Evolutionary conservation across 1,140 invertebrate genomes (phyloP).

Genomic region (Trachymyrmex septentrionalis): DNA sequence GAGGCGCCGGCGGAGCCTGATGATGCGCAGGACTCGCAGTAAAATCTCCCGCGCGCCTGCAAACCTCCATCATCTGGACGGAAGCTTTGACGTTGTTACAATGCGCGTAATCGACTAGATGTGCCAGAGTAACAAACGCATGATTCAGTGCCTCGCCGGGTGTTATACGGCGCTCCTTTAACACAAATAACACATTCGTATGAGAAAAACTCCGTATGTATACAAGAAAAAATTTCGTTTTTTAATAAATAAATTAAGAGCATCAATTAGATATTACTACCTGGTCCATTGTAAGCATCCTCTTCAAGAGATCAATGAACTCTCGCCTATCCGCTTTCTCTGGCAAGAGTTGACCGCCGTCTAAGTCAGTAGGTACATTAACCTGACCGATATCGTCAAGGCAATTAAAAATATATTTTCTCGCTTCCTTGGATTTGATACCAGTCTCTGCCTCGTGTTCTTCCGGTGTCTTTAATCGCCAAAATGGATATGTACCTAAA

Average conservation of each 20-base stretch:
- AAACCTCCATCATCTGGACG: constrained; percentile 98
- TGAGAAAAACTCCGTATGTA: neutral
- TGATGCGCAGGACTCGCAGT: constrained; percentile 87
- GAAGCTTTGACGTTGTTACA: constrained; percentile 98
- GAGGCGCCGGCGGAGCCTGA: constrained; percentile 88
- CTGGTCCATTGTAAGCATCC: constrained; percentile 99
- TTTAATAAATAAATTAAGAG: constrained; percentile 14
- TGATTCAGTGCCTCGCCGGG: constrained; percentile 98
- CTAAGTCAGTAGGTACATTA: constrained; percentile 98
- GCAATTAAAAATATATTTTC: constrained; percentile 99
- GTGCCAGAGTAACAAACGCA: constrained; percentile 96
- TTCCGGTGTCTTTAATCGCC: constrained; percentile 98
- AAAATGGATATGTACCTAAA: constrained; percentile 96
- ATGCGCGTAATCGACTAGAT: constrained; percentile 98
- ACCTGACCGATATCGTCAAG: constrained; percentile 99
- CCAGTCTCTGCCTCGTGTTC: constrained; percentile 99
- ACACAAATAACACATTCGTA: constrained; percentile 4
- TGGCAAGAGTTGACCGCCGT: constrained; percentile 97
- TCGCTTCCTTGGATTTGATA: constrained; percentile 99
- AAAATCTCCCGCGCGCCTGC: constrained; percentile 89
- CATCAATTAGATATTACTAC: constrained; percentile 88
- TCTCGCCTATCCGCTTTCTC: constrained; percentile 98
- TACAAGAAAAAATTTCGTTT: neutral
- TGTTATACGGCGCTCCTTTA: constrained; percentile 95
- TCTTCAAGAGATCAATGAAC: constrained; percentile 98